Evolutionary conservation across 2,888 invertebrate genomes (phyloP).

Genomic region (Tachystola acroxantha): DNA sequence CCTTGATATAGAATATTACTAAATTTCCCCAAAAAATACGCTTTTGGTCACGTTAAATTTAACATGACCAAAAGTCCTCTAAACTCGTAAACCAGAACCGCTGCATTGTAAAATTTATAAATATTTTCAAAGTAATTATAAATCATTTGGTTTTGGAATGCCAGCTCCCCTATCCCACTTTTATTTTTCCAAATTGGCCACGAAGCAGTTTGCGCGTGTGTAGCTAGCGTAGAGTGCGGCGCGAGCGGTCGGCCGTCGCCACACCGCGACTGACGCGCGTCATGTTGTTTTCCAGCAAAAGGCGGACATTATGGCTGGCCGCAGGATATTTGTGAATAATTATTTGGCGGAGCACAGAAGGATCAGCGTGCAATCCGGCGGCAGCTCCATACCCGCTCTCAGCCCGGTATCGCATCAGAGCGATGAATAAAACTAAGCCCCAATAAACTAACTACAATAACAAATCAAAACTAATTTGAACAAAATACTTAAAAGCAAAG

Average conservation of each 20-base stretch:
- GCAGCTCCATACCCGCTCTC: constrained; percentile 72
- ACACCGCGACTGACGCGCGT: constrained; percentile 59
- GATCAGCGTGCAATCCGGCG: constrained; percentile 77
- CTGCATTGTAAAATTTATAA: too few species aligned
- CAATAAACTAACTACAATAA: constrained; percentile 21
- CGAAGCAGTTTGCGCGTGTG: constrained; percentile 45
- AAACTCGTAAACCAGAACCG: too few species aligned
- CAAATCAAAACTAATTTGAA: constrained; percentile 12
- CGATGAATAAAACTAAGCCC: constrained; percentile 60
- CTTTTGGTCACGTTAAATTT: too few species aligned
- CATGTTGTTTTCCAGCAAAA: constrained; percentile 77
- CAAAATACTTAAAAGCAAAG: constrained; percentile 18
- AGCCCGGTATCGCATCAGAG: constrained; percentile 74
- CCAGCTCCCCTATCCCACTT: constrained; percentile 32
- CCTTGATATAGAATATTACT: too few species aligned
- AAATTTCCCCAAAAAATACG: too few species aligned
- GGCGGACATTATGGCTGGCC: constrained; percentile 78
- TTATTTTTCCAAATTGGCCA: constrained; percentile 38
- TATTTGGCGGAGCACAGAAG: constrained; percentile 79
- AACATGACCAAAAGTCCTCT: too few species aligned
- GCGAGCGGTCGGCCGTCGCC: constrained; percentile 22
- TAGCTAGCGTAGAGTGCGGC: constrained; percentile 14
- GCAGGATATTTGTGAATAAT: constrained; percentile 79
- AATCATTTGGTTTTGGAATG: constrained; percentile 60
- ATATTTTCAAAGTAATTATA: too few species aligned